These are phyloP conservation scores for Drosophila ercepeae DNA, from an alignment of 1,140 invertebrate genomes.

Conservation along the genomic window DNA sequence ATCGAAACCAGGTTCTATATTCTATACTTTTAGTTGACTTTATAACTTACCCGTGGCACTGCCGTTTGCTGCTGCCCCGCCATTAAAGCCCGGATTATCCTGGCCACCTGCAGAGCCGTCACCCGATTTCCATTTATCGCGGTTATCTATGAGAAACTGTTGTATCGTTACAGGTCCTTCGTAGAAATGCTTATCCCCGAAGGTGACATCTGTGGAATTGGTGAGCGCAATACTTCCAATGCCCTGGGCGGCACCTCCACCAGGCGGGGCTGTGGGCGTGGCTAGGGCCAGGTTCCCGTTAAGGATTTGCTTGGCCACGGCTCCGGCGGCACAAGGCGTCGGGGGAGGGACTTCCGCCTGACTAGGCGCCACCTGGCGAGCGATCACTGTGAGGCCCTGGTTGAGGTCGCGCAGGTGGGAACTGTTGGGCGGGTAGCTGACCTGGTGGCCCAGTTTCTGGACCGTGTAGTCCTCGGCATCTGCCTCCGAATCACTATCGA, in stretches of 20 bases:
- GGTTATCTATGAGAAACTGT: conserved; percentile 85
- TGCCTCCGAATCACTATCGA: conserved; percentile 75
- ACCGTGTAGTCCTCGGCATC: conserved; percentile 71
- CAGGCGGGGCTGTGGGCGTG: conserved; percentile 26
- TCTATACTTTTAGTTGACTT: neutral
- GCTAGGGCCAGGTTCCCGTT: conserved; percentile 53
- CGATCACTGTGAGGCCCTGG: conserved; percentile 60
- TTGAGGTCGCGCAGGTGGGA: conserved; percentile 67
- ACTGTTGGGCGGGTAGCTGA: conserved; percentile 65
- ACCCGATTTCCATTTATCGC: conserved; percentile 74
- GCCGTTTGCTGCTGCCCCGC: conserved; percentile 34
- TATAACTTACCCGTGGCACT: conserved; percentile 43
- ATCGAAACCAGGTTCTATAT: no score
- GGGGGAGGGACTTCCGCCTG: conserved; percentile 5
- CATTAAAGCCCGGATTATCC: conserved; percentile 71
- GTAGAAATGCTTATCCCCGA: conserved; percentile 88
- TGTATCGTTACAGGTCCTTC: conserved; percentile 88
- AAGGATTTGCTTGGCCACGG: conserved; percentile 58
- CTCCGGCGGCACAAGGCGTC: conserved; percentile 20
- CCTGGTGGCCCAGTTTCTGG: conserved; percentile 78
- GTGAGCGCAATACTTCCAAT: conserved; percentile 85
- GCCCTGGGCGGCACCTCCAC: conserved; percentile 48
- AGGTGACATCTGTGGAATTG: conserved; percentile 87
- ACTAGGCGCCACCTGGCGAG: conserved; percentile 52
- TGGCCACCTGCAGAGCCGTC: conserved; percentile 46